Base-by-base conservation (phyloP, 2,888 invertebrate species). In the Drosophila mercatorum region DNA sequence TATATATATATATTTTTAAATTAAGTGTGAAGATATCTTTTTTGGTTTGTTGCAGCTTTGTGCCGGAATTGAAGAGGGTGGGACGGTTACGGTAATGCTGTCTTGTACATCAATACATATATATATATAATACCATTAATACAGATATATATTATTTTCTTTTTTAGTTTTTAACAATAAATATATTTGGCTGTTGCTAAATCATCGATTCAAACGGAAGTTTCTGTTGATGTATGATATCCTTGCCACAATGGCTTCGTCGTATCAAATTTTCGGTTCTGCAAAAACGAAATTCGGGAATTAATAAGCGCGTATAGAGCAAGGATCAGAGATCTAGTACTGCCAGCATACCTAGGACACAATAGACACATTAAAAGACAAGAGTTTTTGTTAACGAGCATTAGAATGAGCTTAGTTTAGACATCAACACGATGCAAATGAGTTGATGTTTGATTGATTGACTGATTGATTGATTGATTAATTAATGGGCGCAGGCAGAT, bases 161-260 rank as follows among this genome's bases (percentile, higher is more conserved):
- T 65, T 68, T 47, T 72, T 41, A 66, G 14, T 40, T 26, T 53
- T 53, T 40, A 59, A 71, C 14, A 58, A 63, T 63, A 68, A 47
- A 51, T 34, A 36, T 51, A 68, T 51, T 22, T 51, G 10, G 14
- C 34, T 43, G 12, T 12, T 31, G 22, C 14, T 89, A 88, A 72
- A 88, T 90, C 81, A 91, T 91, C 53, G 91, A 91, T 62, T 91
- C 91, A 91, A 91, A 91, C 90, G 88, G 91, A 89, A 80, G 91
- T 91, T 87, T 91, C 91, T 85, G 91, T 89, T 87, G 91, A 79
- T 79, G 91, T 89, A 78, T 86, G 72, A 90, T 86, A 89, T 91
- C 91, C 89, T 74, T 86, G 88, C 92, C 92, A 92, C 83, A 89
- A 80, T 89, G 88, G 90, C 90, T 91, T 88, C 90, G 89, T 72